Base-by-base conservation (phyloP, 2,797 vertebrate genomes). In the Clarias platycephalus region DNA sequence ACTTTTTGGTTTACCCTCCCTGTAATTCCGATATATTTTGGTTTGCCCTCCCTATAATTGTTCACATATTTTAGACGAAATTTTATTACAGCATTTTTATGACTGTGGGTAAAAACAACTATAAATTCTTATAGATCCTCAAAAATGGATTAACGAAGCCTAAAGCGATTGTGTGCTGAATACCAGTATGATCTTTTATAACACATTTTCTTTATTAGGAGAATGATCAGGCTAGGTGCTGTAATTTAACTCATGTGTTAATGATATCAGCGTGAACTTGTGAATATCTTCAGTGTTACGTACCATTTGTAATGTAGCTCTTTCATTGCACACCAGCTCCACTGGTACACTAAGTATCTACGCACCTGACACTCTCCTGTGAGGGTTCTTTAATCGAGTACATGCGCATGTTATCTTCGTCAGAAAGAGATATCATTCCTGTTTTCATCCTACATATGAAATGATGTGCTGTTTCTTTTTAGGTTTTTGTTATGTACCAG, bases 331-430 rank as follows among this genome's bases (percentile, higher is more conserved):
- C 44, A 67, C 31, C 18, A 66, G 26, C 37, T 79, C 60, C 37
- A 26, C 28, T 63, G 26, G 60, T 79, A 12, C 24, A 40, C 12
- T 44, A 49, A 58, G 53, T n/a, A 53, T 26, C 37, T 72, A 37
- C 53, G 28, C 55, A 80, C 58, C 37, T 80, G 22, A 67, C 80
- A 85, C 63, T 34, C 66, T 18, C 16, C 67, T 77, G 74, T 77
- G 15, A 60, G 5, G 2, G 26, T 53, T 31, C 55, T 82, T 60
- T 15, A 85, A 76, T 60, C 44, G 2, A 76, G 40, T 67, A 40
- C 55, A 57, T 80, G 16, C 5, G n/a, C 6, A 40, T 58, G 28
- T 70, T 57, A 70, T 68, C 22, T 64, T 44, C 24, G 40, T 40
- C 22, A 40, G 34, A 9, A 37, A 66, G 37, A 5, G 72, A 28